Conservation (phyloP, 2,888 invertebrate species). For the Pristionchus exspectatus region DNA sequence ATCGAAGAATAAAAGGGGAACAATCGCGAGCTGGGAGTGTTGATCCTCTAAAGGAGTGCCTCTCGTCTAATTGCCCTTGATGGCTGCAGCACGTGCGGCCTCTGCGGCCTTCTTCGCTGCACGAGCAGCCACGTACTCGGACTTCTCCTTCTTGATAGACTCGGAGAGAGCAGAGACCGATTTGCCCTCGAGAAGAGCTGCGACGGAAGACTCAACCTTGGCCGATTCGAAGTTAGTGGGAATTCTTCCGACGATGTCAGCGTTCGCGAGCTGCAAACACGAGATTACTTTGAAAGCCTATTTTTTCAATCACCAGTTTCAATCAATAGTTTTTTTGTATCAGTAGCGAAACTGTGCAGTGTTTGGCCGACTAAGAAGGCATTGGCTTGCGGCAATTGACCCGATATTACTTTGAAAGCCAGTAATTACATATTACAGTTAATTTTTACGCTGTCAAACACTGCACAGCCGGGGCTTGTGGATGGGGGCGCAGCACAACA, state of each 20-base stretch:
- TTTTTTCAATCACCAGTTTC: too few relatives aligned
- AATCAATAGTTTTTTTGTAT: neutral
- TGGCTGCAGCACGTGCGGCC: constrained; percentile 67
- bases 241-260: constrained; percentile 75
- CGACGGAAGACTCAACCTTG: constrained; percentile 74
- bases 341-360: neutral
- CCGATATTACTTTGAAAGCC: too few relatives aligned
- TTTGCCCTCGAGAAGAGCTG: constrained; percentile 70
- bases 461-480: too few relatives aligned
- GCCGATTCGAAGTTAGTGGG: constrained; percentile 72
- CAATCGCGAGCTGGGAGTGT: neutral
- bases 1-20: constrained; percentile 27
- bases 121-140: constrained; percentile 70
- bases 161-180: constrained; percentile 67
- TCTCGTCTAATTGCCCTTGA: constrained; percentile 58
- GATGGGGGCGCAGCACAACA: too few relatives aligned
- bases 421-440: too few relatives aligned
- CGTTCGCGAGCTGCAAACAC: constrained; percentile 65
- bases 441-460: too few relatives aligned
- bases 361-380: neutral
- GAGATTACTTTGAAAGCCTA: neutral
- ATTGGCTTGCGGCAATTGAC: too few relatives aligned
- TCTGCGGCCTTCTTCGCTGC: constrained; percentile 71
- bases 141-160: constrained; percentile 67
- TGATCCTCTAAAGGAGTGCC: too few relatives aligned